phyloP scores from a whole-genome alignment of 2,113 vertebrate genomes.

The Ivindomyrus marchei region DNA sequence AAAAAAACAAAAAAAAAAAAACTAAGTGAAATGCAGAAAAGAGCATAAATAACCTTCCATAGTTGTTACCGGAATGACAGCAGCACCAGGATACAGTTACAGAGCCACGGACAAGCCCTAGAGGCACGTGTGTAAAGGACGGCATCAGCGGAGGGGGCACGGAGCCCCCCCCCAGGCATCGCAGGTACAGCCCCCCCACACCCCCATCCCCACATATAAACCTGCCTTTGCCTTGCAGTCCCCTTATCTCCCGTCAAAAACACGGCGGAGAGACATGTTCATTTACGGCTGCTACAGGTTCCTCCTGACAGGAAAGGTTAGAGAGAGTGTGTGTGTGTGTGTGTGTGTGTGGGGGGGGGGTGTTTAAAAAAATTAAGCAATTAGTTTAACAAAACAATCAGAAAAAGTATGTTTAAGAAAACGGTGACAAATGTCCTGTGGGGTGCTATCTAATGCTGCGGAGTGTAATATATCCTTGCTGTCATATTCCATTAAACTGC shows the following conservation, averaged over 20 bases:
- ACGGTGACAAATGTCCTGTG: conserved; percentile 65
- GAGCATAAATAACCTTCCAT: background rate
- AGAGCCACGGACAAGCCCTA: background rate
- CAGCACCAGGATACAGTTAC: background rate
- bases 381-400: conserved; percentile 68
- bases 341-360: conserved; percentile 34
- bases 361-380: conserved; percentile 52
- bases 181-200: conserved; percentile 42
- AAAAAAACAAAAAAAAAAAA: conserved; percentile 45
- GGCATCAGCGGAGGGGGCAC: background rate
- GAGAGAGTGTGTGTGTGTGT: conserved; percentile 1
- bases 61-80: background rate
- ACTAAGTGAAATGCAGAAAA: background rate
- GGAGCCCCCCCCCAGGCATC: background rate
- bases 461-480: conserved; percentile 70
- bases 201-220: conserved; percentile 51
- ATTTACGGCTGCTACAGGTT: conserved; percentile 65
- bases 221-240: conserved; percentile 58
- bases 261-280: conserved; percentile 60
- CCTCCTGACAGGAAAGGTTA: conserved; percentile 46
- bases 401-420: conserved; percentile 61
- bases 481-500: conserved; percentile 75
- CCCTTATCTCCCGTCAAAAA: conserved; percentile 69
- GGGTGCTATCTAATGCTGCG: conserved; percentile 59
- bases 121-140: background rate